Conservation (phyloP, 2,113 vertebrate species). For the Mesitornis unicolor region DNA sequence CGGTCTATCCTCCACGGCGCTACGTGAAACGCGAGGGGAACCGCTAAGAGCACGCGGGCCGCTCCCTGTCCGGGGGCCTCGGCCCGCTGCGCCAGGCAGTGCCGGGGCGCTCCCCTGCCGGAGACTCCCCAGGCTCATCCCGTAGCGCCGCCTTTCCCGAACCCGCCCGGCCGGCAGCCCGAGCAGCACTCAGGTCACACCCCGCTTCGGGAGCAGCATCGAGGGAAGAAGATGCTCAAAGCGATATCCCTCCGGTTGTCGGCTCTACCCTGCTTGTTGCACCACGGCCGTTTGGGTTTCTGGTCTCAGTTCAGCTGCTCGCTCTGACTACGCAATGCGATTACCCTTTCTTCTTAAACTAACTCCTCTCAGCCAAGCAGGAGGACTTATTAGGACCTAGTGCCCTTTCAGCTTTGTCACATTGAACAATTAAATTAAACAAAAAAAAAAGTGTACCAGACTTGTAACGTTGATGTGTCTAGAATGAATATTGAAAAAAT, state of each 20-base stretch:
- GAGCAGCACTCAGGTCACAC: background rate
- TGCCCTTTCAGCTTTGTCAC: background rate
- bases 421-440: background rate
- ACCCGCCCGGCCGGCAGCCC: background rate
- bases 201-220: background rate
- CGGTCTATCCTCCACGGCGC: constrained; percentile 3
- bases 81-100: background rate
- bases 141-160: background rate
- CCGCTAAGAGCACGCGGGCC: background rate
- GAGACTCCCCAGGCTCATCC: background rate
- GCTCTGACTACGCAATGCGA: background rate
- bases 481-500: background rate
- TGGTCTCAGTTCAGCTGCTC: background rate
- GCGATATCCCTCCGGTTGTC: background rate
- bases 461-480: background rate
- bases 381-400: background rate
- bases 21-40: background rate
- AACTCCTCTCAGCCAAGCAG: background rate
- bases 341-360: background rate
- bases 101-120: background rate
- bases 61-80: background rate
- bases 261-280: background rate
- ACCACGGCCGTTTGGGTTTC: background rate
- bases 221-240: background rate
- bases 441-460: background rate